Percentiles rank a stretch among this genome's conserved stretches.
These are phyloP conservation scores for Caenorhabditis sulstoni DNA, from an alignment of 2,888 invertebrate genomes.

Conservation along the genomic window DNA sequence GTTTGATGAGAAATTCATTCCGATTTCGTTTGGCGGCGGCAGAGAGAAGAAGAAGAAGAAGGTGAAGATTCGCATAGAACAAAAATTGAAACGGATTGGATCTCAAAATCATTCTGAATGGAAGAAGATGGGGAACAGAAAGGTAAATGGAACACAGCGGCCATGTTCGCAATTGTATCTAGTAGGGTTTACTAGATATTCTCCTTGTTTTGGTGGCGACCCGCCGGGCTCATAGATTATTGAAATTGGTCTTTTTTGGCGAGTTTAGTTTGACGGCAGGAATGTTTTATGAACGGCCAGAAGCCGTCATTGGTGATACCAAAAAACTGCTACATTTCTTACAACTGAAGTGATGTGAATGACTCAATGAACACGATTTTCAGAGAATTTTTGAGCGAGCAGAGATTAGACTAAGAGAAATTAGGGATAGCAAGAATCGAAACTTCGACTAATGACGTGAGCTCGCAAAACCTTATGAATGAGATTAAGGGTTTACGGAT, in stretches of 20 bases:
- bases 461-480: slow-evolving; percentile 18
- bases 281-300: slow-evolving; percentile 43
- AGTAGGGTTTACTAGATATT: slow-evolving; percentile 6
- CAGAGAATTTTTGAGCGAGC: slow-evolving; percentile 24
- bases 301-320: slow-evolving; percentile 16
- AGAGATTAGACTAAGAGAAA: background rate
- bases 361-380: background rate
- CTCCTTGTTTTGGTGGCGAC: slow-evolving; percentile 18
- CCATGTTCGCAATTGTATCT: background rate
- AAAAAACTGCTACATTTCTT: background rate
- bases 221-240: slow-evolving; percentile 44
- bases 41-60: background rate
- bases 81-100: slow-evolving; percentile 26
- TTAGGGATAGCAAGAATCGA: background rate
- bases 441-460: background rate
- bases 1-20: slow-evolving; percentile 45
- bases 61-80: slow-evolving; percentile 25
- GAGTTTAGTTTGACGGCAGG: slow-evolving; percentile 5
- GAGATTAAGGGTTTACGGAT: background rate
- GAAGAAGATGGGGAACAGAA: slow-evolving; percentile 1
- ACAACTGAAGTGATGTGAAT: background rate
- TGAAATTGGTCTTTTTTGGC: slow-evolving; percentile 25
- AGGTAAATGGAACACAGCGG: background rate
- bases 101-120: slow-evolving; percentile 2
- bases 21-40: background rate